Evolutionary conservation across 2,797 vertebrate genomes (phyloP).

Genomic region (Parambassis ranga): DNA sequence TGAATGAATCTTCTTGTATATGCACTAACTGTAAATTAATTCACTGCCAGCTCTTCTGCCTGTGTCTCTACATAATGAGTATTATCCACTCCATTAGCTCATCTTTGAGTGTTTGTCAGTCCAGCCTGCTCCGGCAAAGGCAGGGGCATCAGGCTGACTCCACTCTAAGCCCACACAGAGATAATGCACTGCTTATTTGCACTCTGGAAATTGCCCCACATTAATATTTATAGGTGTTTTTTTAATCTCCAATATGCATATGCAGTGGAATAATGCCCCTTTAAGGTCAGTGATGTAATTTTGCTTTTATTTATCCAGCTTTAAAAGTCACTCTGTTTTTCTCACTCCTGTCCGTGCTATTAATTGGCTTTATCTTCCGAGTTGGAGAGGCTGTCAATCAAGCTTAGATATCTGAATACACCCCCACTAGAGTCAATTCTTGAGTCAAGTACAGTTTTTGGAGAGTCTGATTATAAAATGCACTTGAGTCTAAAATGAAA

Average conservation of each 20-base stretch:
- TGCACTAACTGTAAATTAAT: conserved; percentile 35
- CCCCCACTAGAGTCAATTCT: conserved; percentile 57
- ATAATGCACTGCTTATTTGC: conserved; percentile 79
- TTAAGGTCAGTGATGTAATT: conserved; percentile 79
- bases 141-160: conserved; percentile 58
- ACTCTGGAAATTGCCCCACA: conserved; percentile 73
- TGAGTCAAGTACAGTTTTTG: conserved; percentile 51
- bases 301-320: conserved; percentile 77
- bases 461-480: conserved; percentile 23
- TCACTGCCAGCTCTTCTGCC: conserved; percentile 27
- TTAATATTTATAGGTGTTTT: conserved; percentile 83
- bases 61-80: conserved; percentile 37
- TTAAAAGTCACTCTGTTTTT: conserved; percentile 70
- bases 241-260: conserved; percentile 79
- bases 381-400: conserved; percentile 76
- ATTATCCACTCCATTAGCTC: conserved; percentile 62
- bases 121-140: conserved; percentile 21
- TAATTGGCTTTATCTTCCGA: conserved; percentile 73
- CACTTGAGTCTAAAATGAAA: background rate
- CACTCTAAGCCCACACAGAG: conserved; percentile 73
- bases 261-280: conserved; percentile 71
- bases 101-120: conserved; percentile 54
- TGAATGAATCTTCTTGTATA: conserved; percentile 12
- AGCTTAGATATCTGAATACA: conserved; percentile 69
- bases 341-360: conserved; percentile 53